Base-by-base conservation (phyloP, 2,797 vertebrate genomes). In the Dryobates pubescens region DNA sequence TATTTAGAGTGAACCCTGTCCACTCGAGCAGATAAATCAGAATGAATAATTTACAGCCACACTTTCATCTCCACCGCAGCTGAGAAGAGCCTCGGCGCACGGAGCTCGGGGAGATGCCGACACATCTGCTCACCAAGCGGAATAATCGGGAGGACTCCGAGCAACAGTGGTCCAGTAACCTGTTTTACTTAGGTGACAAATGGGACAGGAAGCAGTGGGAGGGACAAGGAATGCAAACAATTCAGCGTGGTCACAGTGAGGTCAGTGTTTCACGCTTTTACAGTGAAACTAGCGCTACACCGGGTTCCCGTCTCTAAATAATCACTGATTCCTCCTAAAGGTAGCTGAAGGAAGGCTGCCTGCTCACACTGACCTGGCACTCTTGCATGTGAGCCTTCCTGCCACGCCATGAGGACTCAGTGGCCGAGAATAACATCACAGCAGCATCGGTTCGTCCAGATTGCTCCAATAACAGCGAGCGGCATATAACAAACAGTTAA, bases 21-120 rank as follows among this genome's bases (percentile, higher is more conserved):
- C 96, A 94, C 87, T 94, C 57, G 29, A 96, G 96, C 96, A 58
- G 92, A 96, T 96, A 97, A 43, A 97, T 96, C 94, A 70, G 84
- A 95, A 97, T 98, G 94, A 98, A 98, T 98, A 97, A 98, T 98
- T 98, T 97, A 98, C 96, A 96, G 91, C 53, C 81, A 82, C 77
- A 84, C 97, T 97, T 97, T 96, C 70, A 95, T 97, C 96, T 95
- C 96, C n/a, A 36, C 13, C 75, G 85, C 93, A 93, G 95, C 95
- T 76, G 54, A 95, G 82, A 83, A 86, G 63, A 96, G 88, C 41
- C 56, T 95, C 96, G 95, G 91, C 34, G 11, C 89, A 88, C 96
- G 92, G 95, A 97, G 97, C 96, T 96, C 62, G 90, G 96, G 96
- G 97, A 98, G 95, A 96, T 82, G 76, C 85, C 67, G 68, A 93